Percentiles rank a stretch among this genome's conserved stretches.
These are phyloP conservation scores for Psophia crepitans DNA, from an alignment of 2,113 vertebrate genomes.

Conservation along the genomic window DNA sequence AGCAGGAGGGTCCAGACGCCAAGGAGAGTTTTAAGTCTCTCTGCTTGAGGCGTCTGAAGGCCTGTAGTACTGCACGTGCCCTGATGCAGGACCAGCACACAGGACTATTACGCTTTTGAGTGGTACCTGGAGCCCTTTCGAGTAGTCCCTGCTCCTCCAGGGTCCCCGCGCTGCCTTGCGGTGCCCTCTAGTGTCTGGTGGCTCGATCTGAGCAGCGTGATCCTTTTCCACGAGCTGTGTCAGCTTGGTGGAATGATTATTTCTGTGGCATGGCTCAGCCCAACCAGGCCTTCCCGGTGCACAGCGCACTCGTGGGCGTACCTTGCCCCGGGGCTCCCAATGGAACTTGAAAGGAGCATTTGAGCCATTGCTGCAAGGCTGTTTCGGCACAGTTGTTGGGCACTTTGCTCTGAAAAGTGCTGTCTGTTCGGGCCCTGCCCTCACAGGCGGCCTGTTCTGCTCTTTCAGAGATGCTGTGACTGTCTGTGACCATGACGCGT, in stretches of 20 bases:
- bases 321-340: neutral
- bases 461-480: slow-evolving; percentile 83
- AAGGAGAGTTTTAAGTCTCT: neutral
- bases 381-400: neutral
- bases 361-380: neutral
- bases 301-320: accelerated
- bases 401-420: neutral
- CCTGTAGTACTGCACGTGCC: neutral
- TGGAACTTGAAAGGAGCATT: neutral
- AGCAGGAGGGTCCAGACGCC: neutral
- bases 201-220: accelerated
- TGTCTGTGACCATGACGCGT: slow-evolving; percentile 74
- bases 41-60: neutral
- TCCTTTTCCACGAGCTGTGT: neutral
- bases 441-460: neutral
- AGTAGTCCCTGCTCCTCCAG: neutral
- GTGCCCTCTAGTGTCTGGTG: slow-evolving; percentile 11
- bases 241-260: neutral
- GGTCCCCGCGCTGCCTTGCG: neutral
- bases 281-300: neutral
- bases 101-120: neutral
- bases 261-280: neutral
- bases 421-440: neutral
- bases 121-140: neutral
- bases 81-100: neutral